These are phyloP conservation scores for Equus quagga DNA, from an alignment of 2,113 vertebrate species.

Conservation along the genomic window DNA sequence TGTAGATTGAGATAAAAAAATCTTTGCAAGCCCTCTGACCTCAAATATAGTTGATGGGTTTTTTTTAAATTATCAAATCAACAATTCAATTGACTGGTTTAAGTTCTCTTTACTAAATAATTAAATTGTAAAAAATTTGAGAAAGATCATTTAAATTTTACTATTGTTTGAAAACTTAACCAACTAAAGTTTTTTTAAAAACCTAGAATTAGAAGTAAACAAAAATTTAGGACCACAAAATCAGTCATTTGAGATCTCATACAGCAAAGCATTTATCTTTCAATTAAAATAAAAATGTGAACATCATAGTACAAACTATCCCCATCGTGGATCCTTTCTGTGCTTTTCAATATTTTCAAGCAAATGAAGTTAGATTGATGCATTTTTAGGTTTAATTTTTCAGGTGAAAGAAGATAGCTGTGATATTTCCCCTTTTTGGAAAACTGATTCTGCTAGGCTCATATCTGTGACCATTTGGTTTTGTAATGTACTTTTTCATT, in stretches of 20 bases:
- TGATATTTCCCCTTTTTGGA: background rate
- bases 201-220: background rate
- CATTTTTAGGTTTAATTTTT: background rate
- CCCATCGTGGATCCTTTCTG: background rate
- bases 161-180: background rate
- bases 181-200: background rate
- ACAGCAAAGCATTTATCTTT: conserved; percentile 25
- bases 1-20: background rate
- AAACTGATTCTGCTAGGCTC: conserved; percentile 42
- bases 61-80: conserved; percentile 14
- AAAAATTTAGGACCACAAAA: conserved; percentile 37
- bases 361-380: background rate
- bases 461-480: background rate
- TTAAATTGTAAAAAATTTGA: background rate
- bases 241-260: conserved; percentile 12
- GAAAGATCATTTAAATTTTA: background rate
- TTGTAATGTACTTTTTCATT: conserved; percentile 7
- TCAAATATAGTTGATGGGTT: background rate
- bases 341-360: conserved; percentile 28
- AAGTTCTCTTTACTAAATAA: conserved; percentile 5
- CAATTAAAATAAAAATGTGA: conserved; percentile 34
- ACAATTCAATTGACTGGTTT: background rate
- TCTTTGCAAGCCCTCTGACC: background rate
- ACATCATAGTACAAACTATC: background rate
- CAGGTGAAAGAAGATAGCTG: background rate